Percentiles rank a stretch among this genome's conserved stretches.
Evolutionary conservation across 2,797 vertebrate species (phyloP).

Genomic region (Sphenopsis melanotis): DNA sequence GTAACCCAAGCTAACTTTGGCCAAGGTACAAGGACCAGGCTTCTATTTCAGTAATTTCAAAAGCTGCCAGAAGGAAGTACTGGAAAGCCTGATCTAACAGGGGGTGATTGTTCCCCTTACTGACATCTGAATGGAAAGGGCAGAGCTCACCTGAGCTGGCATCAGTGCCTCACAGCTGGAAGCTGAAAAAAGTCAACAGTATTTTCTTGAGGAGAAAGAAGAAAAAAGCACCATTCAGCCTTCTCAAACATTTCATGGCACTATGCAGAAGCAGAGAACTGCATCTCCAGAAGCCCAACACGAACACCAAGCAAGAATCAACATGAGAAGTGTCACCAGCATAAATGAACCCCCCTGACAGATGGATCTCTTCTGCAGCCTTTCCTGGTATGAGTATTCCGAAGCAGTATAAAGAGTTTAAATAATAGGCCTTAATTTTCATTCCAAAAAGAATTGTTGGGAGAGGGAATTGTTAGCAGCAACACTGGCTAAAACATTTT

Average conservation of each 20-base stretch:
- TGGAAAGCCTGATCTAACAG: not conserved
- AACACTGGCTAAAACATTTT: not conserved
- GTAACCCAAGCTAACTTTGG: not conserved
- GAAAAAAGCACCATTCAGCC: constrained; percentile 3
- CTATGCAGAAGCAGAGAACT: not conserved
- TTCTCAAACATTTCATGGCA: not conserved
- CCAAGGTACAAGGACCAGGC: not conserved
- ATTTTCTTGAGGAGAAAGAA: not conserved
- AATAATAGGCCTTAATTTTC: not conserved
- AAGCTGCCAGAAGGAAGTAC: not conserved
- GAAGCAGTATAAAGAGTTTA: not conserved
- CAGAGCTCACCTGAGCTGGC: not conserved
- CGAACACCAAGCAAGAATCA: not conserved
- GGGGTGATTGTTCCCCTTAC: not conserved
- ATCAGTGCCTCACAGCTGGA: not conserved
- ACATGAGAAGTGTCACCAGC: not conserved
- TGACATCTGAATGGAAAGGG: not conserved
- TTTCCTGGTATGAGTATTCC: not conserved
- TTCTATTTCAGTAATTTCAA: not conserved
- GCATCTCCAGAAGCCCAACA: not conserved
- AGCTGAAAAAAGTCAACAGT: not conserved
- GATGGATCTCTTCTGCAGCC: not conserved
- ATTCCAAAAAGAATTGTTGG: not conserved
- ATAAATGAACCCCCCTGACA: not conserved
- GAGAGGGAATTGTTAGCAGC: not conserved